Percentiles rank a stretch among this genome's conserved stretches.
phyloP scores from a whole-genome alignment of 2,888 invertebrate species.

The Calliopum simillimum region DNA sequence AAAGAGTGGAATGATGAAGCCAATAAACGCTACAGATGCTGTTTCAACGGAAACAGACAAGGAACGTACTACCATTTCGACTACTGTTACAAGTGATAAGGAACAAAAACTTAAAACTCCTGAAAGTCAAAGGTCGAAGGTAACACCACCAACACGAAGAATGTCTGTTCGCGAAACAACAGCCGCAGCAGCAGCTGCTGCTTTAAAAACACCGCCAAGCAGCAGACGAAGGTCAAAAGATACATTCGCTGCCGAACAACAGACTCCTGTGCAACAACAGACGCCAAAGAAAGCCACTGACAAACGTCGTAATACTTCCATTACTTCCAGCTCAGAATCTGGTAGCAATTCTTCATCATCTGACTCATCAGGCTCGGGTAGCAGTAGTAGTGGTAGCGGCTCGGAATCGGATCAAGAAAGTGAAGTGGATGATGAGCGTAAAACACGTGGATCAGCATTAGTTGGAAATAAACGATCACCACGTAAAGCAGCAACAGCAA shows the following conservation, averaged over 20 bases:
- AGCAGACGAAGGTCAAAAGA: constrained; percentile 57
- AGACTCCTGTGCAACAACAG: constrained; percentile 27
- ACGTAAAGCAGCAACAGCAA: constrained; percentile 53
- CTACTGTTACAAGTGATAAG: constrained; percentile 43
- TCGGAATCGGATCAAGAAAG: constrained; percentile 48
- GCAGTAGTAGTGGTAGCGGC: constrained; percentile 55
- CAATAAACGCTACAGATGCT: constrained; percentile 54
- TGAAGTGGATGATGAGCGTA: constrained; percentile 46
- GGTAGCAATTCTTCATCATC: constrained; percentile 56
- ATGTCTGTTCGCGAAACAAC: constrained; percentile 49
- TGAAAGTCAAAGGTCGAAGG: constrained; percentile 46
- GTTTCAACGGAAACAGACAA: constrained; percentile 42
- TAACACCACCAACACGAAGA: constrained; percentile 48
- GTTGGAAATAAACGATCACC: constrained; percentile 53
- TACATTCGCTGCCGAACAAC: constrained; percentile 33
- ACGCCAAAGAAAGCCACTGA: constrained; percentile 47
- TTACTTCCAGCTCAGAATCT: constrained; percentile 59
- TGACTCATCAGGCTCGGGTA: constrained; percentile 48
- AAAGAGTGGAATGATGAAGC: constrained; percentile 80
- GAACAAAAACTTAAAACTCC: constrained; percentile 62
- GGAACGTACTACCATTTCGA: constrained; percentile 48
- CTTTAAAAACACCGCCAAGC: constrained; percentile 40
- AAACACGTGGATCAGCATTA: background rate
- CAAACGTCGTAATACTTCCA: constrained; percentile 50
- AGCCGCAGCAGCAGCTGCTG: constrained; percentile 8